Conservation (phyloP, 2,797 vertebrate species). For the Acropternis orthonyx region DNA sequence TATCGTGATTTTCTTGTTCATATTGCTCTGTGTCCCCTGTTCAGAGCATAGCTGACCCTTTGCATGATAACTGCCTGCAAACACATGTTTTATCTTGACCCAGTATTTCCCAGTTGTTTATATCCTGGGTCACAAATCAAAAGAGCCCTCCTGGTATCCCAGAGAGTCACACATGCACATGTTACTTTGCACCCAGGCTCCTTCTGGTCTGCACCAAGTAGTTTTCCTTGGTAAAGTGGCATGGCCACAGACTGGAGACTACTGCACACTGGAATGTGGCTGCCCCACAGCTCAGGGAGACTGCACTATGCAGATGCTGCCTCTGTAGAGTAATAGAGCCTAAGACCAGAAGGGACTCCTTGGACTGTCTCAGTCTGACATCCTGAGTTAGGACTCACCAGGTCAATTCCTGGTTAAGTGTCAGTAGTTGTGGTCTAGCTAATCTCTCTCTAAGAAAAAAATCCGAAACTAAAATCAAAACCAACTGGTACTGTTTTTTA, state of each 20-base stretch:
- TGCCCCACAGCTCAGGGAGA: background rate
- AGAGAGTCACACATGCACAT: rapidly evolving
- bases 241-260: background rate
- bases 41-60: background rate
- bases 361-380: background rate
- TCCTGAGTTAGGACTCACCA: background rate
- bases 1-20: background rate
- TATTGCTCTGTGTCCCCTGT: background rate
- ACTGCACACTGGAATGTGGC: background rate
- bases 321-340: background rate
- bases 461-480: rapidly evolving
- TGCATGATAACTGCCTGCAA: background rate
- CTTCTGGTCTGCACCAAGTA: background rate
- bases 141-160: background rate
- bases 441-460: background rate
- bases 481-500: background rate
- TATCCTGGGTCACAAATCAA: background rate
- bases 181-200: background rate
- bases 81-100: background rate
- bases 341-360: background rate
- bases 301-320: rapidly evolving
- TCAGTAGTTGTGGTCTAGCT: background rate
- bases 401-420: background rate
- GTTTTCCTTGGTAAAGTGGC: background rate
- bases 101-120: background rate